phyloP scores from a whole-genome alignment of 1,140 invertebrate species.

The Ceratoteleas bidentatus region DNA sequence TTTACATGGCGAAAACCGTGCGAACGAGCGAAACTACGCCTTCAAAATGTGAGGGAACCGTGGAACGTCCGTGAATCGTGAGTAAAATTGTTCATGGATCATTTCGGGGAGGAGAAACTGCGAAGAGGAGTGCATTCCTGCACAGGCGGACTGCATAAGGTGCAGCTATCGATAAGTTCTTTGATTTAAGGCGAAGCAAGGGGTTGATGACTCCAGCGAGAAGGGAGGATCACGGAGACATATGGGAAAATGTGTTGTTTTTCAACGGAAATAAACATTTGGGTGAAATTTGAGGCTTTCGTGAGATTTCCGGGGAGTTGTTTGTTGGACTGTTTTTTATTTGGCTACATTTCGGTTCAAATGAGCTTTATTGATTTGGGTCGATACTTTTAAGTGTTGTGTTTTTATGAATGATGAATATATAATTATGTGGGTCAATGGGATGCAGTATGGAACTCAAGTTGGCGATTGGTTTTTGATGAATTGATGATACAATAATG shows the following conservation, averaged over 20 bases:
- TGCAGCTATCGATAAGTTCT: constrained; percentile 27
- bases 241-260: constrained; percentile 1
- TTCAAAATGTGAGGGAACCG: constrained; percentile 41
- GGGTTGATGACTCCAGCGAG: constrained; percentile 30
- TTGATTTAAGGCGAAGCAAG: constrained; percentile 2
- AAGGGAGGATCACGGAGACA: constrained; percentile 21
- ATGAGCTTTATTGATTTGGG: too few relatives aligned
- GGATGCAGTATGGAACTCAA: too few relatives aligned
- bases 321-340: too few relatives aligned
- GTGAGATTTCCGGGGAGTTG: too few relatives aligned
- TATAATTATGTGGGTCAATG: too few relatives aligned
- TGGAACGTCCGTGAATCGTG: constrained; percentile 13
- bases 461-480: too few relatives aligned
- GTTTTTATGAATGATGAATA: too few relatives aligned
- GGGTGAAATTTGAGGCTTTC: too few relatives aligned
- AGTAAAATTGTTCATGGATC: constrained; percentile 21
- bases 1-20: not conserved
- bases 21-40: constrained; percentile 3
- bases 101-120: constrained; percentile 6
- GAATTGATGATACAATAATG: too few relatives aligned
- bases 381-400: too few relatives aligned
- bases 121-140: constrained; percentile 1
- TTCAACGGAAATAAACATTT: too few relatives aligned
- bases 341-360: too few relatives aligned
- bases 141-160: constrained; percentile 28